A percentile compares a stretch with the other conserved stretches of the same genome.
Conservation (phyloP, 2,113 vertebrate genomes). For the Centropus unirufus region DNA sequence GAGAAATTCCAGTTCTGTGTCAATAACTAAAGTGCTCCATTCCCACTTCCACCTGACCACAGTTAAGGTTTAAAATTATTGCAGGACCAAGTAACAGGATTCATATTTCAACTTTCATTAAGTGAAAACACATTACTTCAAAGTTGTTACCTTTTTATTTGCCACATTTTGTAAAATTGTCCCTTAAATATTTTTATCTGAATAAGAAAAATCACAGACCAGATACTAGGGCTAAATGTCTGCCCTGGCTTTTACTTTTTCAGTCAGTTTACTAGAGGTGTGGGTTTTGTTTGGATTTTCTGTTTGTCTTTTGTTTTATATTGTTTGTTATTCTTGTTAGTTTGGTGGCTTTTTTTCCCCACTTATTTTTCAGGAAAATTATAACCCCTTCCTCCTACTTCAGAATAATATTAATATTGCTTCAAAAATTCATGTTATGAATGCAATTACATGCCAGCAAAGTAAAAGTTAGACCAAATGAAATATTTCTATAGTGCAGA, state of each 20-base stretch:
- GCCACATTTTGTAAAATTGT: neutral
- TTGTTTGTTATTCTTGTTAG: no score
- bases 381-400: neutral
- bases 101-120: neutral
- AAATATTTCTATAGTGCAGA: neutral
- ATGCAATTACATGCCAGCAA: neutral
- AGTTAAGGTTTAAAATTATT: neutral
- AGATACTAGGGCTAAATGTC: neutral
- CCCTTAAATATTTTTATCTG: neutral
- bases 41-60: neutral
- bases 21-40: neutral
- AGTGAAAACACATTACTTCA: neutral
- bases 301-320: no score
- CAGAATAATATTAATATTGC: neutral
- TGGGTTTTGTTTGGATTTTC: neutral
- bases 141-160: neutral
- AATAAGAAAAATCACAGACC: neutral
- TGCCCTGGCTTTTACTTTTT: neutral
- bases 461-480: neutral
- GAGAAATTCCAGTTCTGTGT: neutral
- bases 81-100: neutral
- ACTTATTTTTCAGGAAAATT: neutral
- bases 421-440: neutral
- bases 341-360: neutral
- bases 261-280: neutral